Base-by-base conservation (phyloP, 2,888 invertebrate genomes). In the Psylliodes chrysocephalus region DNA sequence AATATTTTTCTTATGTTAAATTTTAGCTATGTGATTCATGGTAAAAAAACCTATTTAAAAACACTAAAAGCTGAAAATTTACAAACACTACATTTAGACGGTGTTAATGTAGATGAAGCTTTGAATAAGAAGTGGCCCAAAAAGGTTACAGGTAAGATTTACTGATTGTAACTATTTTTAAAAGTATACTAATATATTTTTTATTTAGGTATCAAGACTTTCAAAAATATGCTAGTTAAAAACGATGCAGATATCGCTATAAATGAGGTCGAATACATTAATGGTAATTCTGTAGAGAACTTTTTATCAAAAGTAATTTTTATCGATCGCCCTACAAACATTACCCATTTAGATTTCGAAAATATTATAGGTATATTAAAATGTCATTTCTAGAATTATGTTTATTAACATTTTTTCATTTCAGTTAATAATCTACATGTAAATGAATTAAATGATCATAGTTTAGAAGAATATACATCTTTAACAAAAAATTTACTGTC, bases 11-110 rank as follows among this genome's bases (percentile, higher is more conserved):
- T 22, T 38, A 7, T 18, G 7, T 51, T 35, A 12, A n/a, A 17
- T 71, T 68, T 52, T 46, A 79, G 77, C 18, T 77, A 73, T 57
- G 57, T 67, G 4, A 76, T 80, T 46, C 68, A 56, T 46, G 78
- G 78, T 2, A 71, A 67, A 40, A 80, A 78, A 66, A 67, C 54
- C 15, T 75, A 77, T 55, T 63, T 52, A 47, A 69, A 72, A n/a
- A 68, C 62, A 3, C 51, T 79, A 18, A 74, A 67, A 56, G 68
- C 72, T 30, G 70, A 75, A 44, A 69, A 70, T 40, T 66, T 78
- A 44, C 60, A 62, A 47, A 66, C 72, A 5, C 57, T 63, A 15
- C 30, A 59, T 18, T 30, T 76, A 7, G 69, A 69, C 51, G 69
- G 62, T 44, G 63, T 70, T 38, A 52, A 63, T 18, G 46, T 68